Conservation (phyloP, 2,797 vertebrate species). For the Varecia variegata region DNA sequence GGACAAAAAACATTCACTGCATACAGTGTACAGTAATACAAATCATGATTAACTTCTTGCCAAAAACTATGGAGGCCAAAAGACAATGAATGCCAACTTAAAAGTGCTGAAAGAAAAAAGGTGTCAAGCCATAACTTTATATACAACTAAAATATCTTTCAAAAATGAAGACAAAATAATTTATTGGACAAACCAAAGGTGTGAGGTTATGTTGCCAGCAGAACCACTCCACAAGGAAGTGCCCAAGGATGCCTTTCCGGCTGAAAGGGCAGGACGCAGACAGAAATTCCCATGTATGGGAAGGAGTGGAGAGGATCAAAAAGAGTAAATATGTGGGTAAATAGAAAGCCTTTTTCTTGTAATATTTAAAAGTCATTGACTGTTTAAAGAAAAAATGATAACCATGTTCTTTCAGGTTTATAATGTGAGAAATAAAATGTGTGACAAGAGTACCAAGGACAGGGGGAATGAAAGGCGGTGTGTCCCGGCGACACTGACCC, state of each 20-base stretch:
- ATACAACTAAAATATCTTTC: not conserved
- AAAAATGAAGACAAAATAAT: not conserved
- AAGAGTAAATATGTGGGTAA: not conserved
- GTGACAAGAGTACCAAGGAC: not conserved
- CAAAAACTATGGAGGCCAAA: too few relatives aligned
- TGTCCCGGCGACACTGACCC: not conserved
- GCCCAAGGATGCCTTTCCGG: not conserved
- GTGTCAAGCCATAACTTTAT: not conserved
- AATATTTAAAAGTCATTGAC: not conserved
- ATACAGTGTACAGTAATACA: fast-evolving
- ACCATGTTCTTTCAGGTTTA: not conserved
- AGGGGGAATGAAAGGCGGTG: too few relatives aligned
- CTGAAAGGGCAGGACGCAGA: not conserved
- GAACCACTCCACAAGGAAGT: not conserved
- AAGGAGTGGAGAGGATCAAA: not conserved
- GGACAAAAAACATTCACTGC: fast-evolving
- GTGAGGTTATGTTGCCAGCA: not conserved
- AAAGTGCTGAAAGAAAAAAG: not conserved
- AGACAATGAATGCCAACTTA: not conserved
- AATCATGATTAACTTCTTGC: not conserved
- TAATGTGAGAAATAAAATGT: not conserved
- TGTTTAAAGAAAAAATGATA: not conserved
- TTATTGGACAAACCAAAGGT: not conserved
- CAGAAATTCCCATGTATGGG: not conserved
- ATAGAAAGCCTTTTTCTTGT: not conserved